Conservation (phyloP, 2,888 invertebrate species). For the Mesorhabditis belari region DNA sequence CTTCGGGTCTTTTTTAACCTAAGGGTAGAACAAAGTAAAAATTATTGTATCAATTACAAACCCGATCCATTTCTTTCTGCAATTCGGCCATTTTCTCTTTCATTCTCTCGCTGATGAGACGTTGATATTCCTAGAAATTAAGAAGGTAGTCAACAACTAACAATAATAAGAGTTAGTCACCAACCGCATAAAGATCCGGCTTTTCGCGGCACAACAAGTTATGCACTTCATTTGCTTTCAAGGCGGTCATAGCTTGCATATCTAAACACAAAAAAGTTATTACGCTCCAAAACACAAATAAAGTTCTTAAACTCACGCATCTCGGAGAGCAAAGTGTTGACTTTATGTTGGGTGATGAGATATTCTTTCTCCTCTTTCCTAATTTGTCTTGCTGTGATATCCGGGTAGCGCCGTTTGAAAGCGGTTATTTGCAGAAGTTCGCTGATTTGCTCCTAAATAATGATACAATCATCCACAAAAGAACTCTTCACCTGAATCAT, state of each 20-base stretch:
- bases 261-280: constrained; percentile 16
- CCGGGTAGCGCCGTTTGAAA: constrained; percentile 76
- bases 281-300: background rate
- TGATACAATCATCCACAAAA: constrained; percentile 5
- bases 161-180: background rate
- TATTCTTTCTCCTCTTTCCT: constrained; percentile 86
- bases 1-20: constrained; percentile 47
- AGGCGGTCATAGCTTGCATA: constrained; percentile 43
- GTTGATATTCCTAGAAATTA: constrained; percentile 26
- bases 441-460: constrained; percentile 81
- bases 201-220: constrained; percentile 93
- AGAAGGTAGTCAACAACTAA: background rate
- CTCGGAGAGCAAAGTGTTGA: constrained; percentile 42
- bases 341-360: constrained; percentile 65
- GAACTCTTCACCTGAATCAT: constrained; percentile 37
- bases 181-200: constrained; percentile 62
- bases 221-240: constrained; percentile 66
- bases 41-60: constrained; percentile 23
- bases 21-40: background rate
- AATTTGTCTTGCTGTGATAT: constrained; percentile 38
- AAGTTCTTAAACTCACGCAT: constrained; percentile 19
- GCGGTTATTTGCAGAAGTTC: constrained; percentile 89
- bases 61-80: constrained; percentile 55
- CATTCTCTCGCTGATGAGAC: constrained; percentile 47
- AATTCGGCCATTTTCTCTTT: constrained; percentile 54